Percentiles rank a stretch among this genome's conserved stretches.
These are phyloP conservation scores for Dendropsophus ebraccatus DNA, from an alignment of 2,113 vertebrate species.

Conservation along the genomic window DNA sequence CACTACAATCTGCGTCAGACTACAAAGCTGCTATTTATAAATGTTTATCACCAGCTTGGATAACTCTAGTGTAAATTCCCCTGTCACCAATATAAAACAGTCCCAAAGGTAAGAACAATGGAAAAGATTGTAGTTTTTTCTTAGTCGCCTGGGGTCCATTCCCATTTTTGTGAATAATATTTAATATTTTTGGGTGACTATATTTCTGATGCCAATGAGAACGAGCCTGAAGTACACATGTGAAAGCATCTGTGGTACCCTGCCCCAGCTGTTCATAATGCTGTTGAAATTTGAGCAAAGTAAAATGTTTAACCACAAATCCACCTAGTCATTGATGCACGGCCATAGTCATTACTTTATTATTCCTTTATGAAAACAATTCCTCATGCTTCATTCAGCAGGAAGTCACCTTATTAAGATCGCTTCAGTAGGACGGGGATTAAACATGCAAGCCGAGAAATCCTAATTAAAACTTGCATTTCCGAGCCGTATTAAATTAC, in stretches of 20 bases:
- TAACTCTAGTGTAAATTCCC: too few species aligned
- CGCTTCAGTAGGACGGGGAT: not conserved
- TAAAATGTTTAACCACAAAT: constrained; percentile 14
- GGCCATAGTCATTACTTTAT: constrained; percentile 29
- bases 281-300: not conserved
- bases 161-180: not conserved
- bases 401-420: constrained; percentile 42
- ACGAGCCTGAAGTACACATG: not conserved
- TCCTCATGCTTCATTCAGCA: constrained; percentile 33
- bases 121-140: too few species aligned
- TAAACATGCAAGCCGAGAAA: constrained; percentile 16
- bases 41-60: too few species aligned
- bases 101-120: too few species aligned
- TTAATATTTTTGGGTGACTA: not conserved
- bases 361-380: constrained; percentile 30
- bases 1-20: too few species aligned
- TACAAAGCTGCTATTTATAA: too few species aligned
- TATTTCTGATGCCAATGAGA: not conserved
- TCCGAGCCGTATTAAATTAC: not conserved
- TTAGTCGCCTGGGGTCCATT: too few species aligned
- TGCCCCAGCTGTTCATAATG: not conserved
- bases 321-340: constrained; percentile 24
- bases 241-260: not conserved
- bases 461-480: constrained; percentile 30
- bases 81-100: too few species aligned